Base-by-base conservation (phyloP, 2,888 invertebrate genomes). In the Drosophila anomalata region DNA sequence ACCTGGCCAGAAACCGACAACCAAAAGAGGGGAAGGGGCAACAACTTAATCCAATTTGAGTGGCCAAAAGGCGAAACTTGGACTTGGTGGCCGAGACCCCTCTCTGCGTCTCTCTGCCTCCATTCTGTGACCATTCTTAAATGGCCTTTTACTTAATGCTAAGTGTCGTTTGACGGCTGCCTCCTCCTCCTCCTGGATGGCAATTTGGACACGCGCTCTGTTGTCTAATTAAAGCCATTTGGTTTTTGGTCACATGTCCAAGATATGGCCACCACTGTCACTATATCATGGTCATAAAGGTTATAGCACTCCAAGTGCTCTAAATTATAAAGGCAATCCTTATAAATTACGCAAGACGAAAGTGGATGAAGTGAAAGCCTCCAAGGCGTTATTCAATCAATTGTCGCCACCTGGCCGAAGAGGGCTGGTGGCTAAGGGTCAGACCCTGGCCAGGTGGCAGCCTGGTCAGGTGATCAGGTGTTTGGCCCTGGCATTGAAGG, bases 1-100 rank as follows among this genome's bases (percentile, higher is more conserved):
- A 50, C 50, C 51, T 51, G 51, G 33, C 51, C 31, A 11, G 17
- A 20, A 26, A 14, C 36, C 17, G 8, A 8, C 14, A 41, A 14
- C 42, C 33, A 3, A 36, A 9, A 24, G 20, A 26, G 36, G 29
- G 44, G 39, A 24, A 69, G 70, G 58, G 77, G 62, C 77, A 82
- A 85, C 79, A 82, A 85, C 82, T 82, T 85, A 82, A 82, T 82
- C 82, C 82, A 82, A 82, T 82, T 82, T 82, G 79, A 84, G 78
- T 78, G 84, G 51, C 39, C 60, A 51, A 55, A 2, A 46, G 60
- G 68, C 51, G 46, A 59, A 33, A 55, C 55, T 41, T 52, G 55
- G 70, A 52, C 55, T 36, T 41, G 46, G 51, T 33, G 33, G n/a
- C 33, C 48, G 14, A 22, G 22, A n/a, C 47, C 12, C 55, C 39